phyloP scores from a whole-genome alignment of 2,888 invertebrate genomes.

The Trypoxylon attenuatum region DNA sequence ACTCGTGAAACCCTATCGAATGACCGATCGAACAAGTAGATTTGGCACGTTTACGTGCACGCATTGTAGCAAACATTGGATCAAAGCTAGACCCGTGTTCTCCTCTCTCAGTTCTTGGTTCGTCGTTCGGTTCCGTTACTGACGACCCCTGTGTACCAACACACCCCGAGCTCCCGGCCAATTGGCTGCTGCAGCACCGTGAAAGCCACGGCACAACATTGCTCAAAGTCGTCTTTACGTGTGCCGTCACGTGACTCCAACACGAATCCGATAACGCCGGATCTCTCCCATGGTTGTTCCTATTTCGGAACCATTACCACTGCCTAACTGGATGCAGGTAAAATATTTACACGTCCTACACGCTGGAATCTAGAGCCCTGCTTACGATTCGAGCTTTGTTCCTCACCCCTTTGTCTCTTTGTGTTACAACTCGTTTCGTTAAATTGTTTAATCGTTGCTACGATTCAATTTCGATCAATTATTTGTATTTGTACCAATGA shows the following conservation, averaged over 20 bases:
- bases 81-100: constrained; percentile 38
- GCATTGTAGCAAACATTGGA: constrained; percentile 46
- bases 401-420: too few relatives aligned
- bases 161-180: constrained; percentile 26
- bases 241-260: constrained; percentile 47
- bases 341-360: too few relatives aligned
- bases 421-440: too few relatives aligned
- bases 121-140: constrained; percentile 42
- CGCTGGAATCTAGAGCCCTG: too few relatives aligned
- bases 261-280: constrained; percentile 40
- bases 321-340: too few relatives aligned
- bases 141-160: constrained; percentile 48
- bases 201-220: constrained; percentile 44
- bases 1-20: constrained; percentile 41
- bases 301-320: too few relatives aligned
- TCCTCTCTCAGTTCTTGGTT: constrained; percentile 43
- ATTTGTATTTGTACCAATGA: too few relatives aligned
- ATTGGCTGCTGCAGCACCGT: constrained; percentile 48
- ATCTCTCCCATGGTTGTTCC: constrained; percentile 10
- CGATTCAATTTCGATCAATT: too few relatives aligned
- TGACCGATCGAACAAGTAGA: constrained; percentile 50
- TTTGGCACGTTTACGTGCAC: constrained; percentile 52
- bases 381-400: too few relatives aligned
- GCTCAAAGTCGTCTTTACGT: constrained; percentile 55
- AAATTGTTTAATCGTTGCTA: too few relatives aligned